Base-by-base conservation (phyloP, 2,888 invertebrate genomes). In the Tillus elongatus region DNA sequence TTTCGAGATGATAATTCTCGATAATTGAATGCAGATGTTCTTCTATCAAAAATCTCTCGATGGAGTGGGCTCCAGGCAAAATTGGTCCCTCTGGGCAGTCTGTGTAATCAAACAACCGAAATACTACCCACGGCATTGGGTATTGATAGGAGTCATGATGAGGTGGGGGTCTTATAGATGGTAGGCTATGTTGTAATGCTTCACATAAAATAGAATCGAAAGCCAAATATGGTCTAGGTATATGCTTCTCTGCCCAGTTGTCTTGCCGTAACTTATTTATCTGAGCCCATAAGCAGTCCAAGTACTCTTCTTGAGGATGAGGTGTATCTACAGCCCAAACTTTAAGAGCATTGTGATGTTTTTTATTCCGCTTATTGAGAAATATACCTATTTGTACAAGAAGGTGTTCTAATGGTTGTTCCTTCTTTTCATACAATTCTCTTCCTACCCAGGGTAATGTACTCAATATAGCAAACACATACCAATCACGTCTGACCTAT, bases 51-150 rank as follows among this genome's bases (percentile, higher is more conserved):
- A 93, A 97, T 41, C 98, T 73, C 64, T 99, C 98, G 44, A 98
- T 95, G 0, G 97, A 90, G 68, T 97, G 95, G 12, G 90, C 87
- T 19, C 95, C 96, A 0, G 98, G 98, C 36, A 98, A 68, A 30
- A 86, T 79, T 0, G 88, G 86, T 36, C 74, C 89, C 63, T 95
- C 95, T 0, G 96, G 95, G 52, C 96, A 95, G 67, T 99, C 98
- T 0, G 96, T 95, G 63, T 97, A 95, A 65, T 97, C 97, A 69
- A 99, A 99, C 80, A 99, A 86, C 28, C 90, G 76, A 66, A 93
- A 97, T 15, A 96, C 84, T 2, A 91, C 91, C 51, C 80, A 75
- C 0, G 98, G 98, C 75, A 93, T 82, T 0, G 97, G 97, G 67
- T 98, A 98, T 13, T 75, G 71, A 57, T 84, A 86, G 2, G 80